phyloP scores from a whole-genome alignment of 2,113 vertebrate species.

The Syngnathoides biaculeatus region DNA sequence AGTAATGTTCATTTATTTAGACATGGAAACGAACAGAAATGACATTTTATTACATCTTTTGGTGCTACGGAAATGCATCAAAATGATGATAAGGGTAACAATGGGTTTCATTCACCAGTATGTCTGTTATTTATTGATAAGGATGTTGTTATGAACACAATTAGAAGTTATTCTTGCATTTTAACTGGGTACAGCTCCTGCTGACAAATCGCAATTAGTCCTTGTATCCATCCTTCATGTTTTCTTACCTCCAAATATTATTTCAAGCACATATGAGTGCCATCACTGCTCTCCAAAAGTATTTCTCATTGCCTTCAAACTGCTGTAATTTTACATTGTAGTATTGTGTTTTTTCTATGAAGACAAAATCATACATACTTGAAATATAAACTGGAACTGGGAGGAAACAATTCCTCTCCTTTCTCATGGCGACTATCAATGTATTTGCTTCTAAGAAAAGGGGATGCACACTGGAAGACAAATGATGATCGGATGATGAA shows the following conservation, averaged over 20 bases:
- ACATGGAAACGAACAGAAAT: constrained; percentile 3
- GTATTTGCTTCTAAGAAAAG: neutral
- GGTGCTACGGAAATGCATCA: constrained; percentile 3
- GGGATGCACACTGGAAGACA: no score
- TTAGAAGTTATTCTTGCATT: neutral
- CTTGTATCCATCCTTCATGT: neutral
- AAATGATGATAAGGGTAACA: neutral
- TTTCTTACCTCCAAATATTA: neutral
- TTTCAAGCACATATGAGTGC: neutral
- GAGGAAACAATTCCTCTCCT: no score
- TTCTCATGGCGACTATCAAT: neutral
- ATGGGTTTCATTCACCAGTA: neutral
- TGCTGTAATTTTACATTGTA: no score
- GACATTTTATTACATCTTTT: constrained; percentile 11
- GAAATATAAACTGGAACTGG: no score
- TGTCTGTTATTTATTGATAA: neutral
- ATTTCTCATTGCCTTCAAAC: neutral
- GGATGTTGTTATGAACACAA: no score
- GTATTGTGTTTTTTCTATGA: no score
- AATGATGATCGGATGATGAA: no score
- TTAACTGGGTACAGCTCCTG: neutral
- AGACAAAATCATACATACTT: no score
- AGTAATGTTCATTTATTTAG: constrained; percentile 20
- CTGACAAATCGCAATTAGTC: neutral
- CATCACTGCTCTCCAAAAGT: neutral